Conservation (phyloP, 2,888 invertebrate species). For the Coleophora deauratella region DNA sequence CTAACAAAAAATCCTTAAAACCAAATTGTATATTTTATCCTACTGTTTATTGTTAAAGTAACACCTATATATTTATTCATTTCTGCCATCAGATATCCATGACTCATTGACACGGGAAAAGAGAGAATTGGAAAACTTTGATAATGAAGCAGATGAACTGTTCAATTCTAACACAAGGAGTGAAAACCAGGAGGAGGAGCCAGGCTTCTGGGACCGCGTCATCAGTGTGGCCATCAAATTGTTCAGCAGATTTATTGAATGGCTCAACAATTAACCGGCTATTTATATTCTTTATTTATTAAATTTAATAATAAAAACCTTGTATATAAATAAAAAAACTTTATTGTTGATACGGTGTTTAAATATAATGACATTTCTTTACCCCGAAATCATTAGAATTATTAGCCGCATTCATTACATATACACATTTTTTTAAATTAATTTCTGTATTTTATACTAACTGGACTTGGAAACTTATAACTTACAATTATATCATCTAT, state of each 20-base stretch:
- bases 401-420: background rate
- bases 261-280: conserved; percentile 47
- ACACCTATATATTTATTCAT: too few species aligned
- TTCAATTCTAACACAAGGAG: conserved; percentile 11
- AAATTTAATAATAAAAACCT: background rate
- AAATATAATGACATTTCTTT: background rate
- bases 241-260: conserved; percentile 58
- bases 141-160: conserved; percentile 24
- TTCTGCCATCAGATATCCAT: conserved; percentile 22
- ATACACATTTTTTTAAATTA: background rate
- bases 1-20: too few species aligned
- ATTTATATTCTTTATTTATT: background rate
- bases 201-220: conserved; percentile 61
- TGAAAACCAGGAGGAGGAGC: conserved; percentile 47
- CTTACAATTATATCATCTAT: too few species aligned
- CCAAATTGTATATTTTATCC: too few species aligned
- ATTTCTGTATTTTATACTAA: background rate
- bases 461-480: too few species aligned
- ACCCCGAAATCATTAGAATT: background rate
- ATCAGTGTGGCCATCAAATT: conserved; percentile 59
- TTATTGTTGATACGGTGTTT: background rate
- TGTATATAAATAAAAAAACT: background rate
- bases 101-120: conserved; percentile 28
- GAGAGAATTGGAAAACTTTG: conserved; percentile 53
- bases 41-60: too few species aligned